Evolutionary conservation across 1,140 invertebrate genomes (phyloP), one percentile per base, ranked within the genome.

Genomic region (Sycophaga agraensis): DNA sequence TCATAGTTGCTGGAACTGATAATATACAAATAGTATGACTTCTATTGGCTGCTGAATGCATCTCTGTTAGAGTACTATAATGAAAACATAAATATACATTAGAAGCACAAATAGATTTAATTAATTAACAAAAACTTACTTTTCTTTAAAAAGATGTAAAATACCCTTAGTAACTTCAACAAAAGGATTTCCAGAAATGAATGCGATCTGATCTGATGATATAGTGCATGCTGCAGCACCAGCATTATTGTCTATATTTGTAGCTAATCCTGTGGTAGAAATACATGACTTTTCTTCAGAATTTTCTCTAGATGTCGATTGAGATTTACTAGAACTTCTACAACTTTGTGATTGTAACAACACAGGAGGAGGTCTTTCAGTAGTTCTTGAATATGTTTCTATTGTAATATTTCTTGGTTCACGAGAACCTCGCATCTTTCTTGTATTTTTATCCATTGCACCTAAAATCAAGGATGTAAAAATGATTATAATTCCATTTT

Each of bases 141-240:
- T 94, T 81, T 97, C 94, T 80, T 97, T 97, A 75, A 96, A 98
- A 1, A 98, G 82, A 85, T 99, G 96, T 21, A 99, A 82, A 46
- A 99, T 91, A 45, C 97, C 97, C 78, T 96, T 96, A 0, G 94
- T 97, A 28, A 95, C 88, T 84, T 99, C 97, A 7, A 98, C 94
- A 73, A 92, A 90, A 9, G 96, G 96, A 85, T 99, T 99, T 2
- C 97, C 97, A 73, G 90, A 97, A 64, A 93, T 91, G 81, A 98
- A 99, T 53, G 83, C 86, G n/a, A 92, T 89, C 68, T 89, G 87
- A 56, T 86, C 82, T 37, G 67, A 56, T 74, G 71, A 12, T 19
- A 21, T 66, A 60, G 83, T 67, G 76, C 79, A 67, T 63, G 68
- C 62, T 9, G 66, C 67, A 51, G 69, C 69, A 62, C 76, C 62